Evolutionary conservation across 2,113 vertebrate species (phyloP).

Genomic region (Sphyrna mokarran): DNA sequence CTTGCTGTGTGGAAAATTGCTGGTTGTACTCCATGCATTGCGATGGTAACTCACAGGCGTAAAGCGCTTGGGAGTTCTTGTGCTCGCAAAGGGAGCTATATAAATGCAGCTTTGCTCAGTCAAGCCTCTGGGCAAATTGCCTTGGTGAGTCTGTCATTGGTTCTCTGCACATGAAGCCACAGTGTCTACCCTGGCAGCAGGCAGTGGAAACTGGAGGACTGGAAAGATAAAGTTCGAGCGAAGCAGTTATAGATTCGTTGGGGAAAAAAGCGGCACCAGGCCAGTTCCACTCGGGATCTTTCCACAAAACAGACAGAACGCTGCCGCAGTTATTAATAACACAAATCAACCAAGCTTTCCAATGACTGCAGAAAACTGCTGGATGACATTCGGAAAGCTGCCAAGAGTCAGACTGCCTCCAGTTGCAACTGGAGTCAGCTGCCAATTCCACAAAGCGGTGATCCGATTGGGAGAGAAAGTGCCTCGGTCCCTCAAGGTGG

Average conservation of each 20-base stretch:
- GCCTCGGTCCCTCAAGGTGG: background rate
- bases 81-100: background rate
- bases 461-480: background rate
- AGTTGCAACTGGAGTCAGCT: background rate
- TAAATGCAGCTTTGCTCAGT: background rate
- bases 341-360: conserved; percentile 15
- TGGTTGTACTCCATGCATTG: background rate
- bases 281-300: background rate
- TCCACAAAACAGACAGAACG: background rate
- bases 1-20: background rate
- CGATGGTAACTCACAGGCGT: too few species aligned
- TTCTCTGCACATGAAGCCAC: background rate
- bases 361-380: conserved; percentile 1
- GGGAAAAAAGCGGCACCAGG: background rate
- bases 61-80: background rate
- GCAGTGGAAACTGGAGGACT: background rate
- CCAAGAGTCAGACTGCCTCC: background rate
- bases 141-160: background rate
- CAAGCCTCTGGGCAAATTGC: background rate
- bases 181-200: background rate
- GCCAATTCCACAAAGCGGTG: background rate
- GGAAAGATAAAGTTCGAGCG: background rate
- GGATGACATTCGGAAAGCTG: background rate
- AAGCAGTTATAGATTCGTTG: background rate
- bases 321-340: background rate